Evolutionary conservation across 1,140 invertebrate species (phyloP), one percentile per base, ranked within the genome.

Genomic region (Euura lappo): DNA sequence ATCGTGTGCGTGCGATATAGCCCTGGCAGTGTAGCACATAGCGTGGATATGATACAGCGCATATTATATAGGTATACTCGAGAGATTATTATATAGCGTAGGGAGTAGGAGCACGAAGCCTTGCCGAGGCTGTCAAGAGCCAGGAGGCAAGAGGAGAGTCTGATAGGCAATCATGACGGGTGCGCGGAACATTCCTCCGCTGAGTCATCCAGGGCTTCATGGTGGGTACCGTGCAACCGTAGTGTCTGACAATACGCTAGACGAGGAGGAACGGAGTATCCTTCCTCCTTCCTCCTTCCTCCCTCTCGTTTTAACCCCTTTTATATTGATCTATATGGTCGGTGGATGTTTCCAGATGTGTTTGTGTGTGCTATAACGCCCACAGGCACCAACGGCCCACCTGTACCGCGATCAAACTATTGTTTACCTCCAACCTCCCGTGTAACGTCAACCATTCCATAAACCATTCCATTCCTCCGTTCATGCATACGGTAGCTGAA

Each of bases 141-240:
- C 28, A 28, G 28, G 28, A 28, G 28, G 28, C 28, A 28, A 28
- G 28, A 28, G 28, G 51, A 60, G 51, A 60, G 51, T 3, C 51
- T 60, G 51, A 60, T 60, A 60, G 51, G 51, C 51, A 60, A 60
- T 60, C 51, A 6, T 60, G 51, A 60, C 51, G 51, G 51, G 51
- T 60, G 51, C 51, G 51, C 51, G 3, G 51, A 60, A 60, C 51
- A 60, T 60, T 60, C 51, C 51, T 60, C 10, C 10, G 51, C 51
- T 60, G 51, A 60, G 51, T 60, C 51, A 60, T 60, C 51, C 51
- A n/a, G 5, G 8, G 51, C 10, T 60, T 11, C 6, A n/a, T 60
- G 8, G 51, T n/a, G 6, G 10, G 8, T n/a, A 11, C 10, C 3
- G 51, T n/a, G 3, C 51, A 6, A n/a, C 8, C 13, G 8, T 60